Base-by-base conservation (phyloP, 1,140 invertebrate genomes). In the Cotesia glomerata region DNA sequence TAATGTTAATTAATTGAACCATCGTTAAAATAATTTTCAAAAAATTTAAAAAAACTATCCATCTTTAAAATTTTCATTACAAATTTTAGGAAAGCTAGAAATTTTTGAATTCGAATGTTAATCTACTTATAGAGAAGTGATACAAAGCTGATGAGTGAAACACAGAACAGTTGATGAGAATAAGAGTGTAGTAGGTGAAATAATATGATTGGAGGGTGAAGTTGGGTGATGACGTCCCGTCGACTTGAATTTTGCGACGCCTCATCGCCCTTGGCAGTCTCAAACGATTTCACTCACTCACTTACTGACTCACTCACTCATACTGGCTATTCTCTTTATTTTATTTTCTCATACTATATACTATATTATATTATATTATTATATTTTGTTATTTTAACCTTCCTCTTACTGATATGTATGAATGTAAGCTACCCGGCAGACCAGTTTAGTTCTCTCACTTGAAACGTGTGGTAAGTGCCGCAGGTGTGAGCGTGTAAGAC, bases 141-240 rank as follows among this genome's bases (percentile, higher is more conserved):
- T 66, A 32, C 26, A 52, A 39, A 51, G 39, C 64, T 66, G 52
- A 51, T 45, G 39, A 45, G 58, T 26, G 56, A 45, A 70, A 45
- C 26, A 26, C 26, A 26, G 26, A 1, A 26, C 26, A 73, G 75
- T 76, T 75, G 71, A 65, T 68, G 75, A 74, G 71, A 65, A 61
- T 51, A 58, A 76, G 72, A 74, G 39, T 45, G 39, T 45, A 45
- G 39, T 45, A 45, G 39, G 39, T 45, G 39, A 26, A 26, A 26
- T 26, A 26, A 26, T 26, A 26, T 26, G 26, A 26, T 26, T 26
- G 26, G 26, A 74, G 73, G 71, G 79, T 77, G 76, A 81, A 58
- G 72, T 74, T 80, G 82, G 79, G 83, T 81, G 84, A 84, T 81
- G 83, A 85, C 80, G 82, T 80, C 81, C 80, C 75, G 81, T 79